Percentiles rank a stretch among this genome's conserved stretches.
Evolutionary conservation across 2,113 vertebrate species (phyloP).

Genomic region (Phyllopteryx taeniolatus): DNA sequence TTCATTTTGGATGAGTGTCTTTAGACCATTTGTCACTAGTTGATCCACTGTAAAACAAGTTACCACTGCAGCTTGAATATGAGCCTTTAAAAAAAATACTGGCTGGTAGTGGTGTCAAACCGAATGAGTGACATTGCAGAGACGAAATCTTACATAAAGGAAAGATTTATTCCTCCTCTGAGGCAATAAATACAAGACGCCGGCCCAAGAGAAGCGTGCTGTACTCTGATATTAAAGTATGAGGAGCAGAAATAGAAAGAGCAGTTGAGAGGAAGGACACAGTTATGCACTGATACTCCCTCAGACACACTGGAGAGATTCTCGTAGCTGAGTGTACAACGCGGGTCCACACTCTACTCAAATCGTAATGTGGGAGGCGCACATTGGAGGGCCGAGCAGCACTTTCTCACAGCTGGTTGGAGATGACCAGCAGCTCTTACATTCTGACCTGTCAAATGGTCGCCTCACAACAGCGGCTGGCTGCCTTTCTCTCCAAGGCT

Average conservation of each 20-base stretch:
- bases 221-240: neutral
- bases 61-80: neutral
- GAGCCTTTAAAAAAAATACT: neutral
- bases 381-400: neutral
- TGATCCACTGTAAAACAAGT: neutral
- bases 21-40: no score
- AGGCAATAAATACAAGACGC: neutral
- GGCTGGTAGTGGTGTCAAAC: neutral
- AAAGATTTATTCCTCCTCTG: neutral
- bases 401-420: neutral
- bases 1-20: no score
- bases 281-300: neutral
- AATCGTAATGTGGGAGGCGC: neutral
- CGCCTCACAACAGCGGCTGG: neutral
- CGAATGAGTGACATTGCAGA: neutral
- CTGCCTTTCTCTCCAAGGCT: neutral
- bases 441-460: neutral
- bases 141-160: neutral
- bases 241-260: slow-evolving; percentile 4
- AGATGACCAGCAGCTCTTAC: neutral
- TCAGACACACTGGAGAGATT: neutral
- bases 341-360: neutral
- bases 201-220: neutral
- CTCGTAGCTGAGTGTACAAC: neutral
- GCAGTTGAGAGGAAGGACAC: neutral